Conservation (phyloP, 2,113 vertebrate species). For the Amazona guildingii region DNA sequence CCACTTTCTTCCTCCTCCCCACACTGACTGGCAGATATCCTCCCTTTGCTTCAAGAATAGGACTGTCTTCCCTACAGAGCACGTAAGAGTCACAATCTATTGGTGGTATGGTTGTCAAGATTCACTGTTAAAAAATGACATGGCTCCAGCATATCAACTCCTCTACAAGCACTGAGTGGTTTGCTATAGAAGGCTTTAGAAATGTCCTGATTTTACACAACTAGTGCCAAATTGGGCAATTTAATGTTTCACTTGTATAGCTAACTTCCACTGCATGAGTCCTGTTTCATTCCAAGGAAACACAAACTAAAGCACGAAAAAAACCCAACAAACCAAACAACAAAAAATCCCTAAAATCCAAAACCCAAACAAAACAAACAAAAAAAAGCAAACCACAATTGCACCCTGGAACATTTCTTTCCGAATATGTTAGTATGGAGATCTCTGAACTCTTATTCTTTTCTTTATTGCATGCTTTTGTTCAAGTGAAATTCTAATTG, state of each 20-base stretch:
- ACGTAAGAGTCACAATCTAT: not conserved
- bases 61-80: not conserved
- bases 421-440: not conserved
- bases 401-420: not conserved
- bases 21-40: not conserved
- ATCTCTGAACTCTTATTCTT: not conserved
- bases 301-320: fast-evolving
- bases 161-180: not conserved
- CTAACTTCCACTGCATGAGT: not conserved
- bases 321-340: not conserved
- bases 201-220: not conserved
- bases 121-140: not conserved
- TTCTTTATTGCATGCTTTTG: not conserved
- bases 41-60: not conserved
- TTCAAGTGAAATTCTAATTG: not conserved
- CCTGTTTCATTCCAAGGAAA: not conserved
- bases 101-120: not conserved
- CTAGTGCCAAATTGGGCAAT: not conserved
- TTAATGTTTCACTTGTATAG: not conserved
- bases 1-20: not conserved
- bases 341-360: not conserved
- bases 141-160: not conserved
- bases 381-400: not conserved
- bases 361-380: not conserved
- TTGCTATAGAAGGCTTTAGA: not conserved